Conservation (phyloP, 2,888 invertebrate genomes). For the Plebejus anna region DNA sequence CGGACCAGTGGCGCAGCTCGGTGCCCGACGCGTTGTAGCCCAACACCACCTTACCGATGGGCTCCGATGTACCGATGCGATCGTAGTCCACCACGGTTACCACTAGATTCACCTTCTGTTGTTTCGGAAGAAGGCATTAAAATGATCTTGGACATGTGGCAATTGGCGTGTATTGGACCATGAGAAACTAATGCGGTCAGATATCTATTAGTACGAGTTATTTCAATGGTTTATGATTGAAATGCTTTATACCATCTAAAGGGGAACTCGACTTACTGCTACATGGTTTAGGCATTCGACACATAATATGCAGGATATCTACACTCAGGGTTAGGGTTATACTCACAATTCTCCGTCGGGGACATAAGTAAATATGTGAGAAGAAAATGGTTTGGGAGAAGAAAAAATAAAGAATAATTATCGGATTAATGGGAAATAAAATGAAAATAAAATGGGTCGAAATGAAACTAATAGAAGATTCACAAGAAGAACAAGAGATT, state of each 20-base stretch:
- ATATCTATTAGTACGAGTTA: not conserved
- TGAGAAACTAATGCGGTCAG: not conserved
- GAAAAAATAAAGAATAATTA: constrained; percentile 15
- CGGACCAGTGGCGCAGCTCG: constrained; percentile 99
- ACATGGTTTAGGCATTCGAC: constrained; percentile 11
- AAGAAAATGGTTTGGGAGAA: not conserved
- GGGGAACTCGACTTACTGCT: not conserved
- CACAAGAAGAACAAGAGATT: constrained; percentile 75
- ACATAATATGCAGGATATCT: constrained; percentile 15
- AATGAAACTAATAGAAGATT: constrained; percentile 46
- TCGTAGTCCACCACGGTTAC: constrained; percentile 99
- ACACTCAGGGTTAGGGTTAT: not conserved
- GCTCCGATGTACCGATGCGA: constrained; percentile 99
- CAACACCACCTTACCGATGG: constrained; percentile 97
- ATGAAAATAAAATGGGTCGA: constrained; percentile 41
- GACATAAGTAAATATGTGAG: not conserved
- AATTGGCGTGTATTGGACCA: not conserved
- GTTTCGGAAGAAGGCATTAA: constrained; percentile 32
- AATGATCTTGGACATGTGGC: not conserved
- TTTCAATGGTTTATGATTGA: not conserved
- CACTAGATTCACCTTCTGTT: constrained; percentile 98
- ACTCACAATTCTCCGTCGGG: not conserved
- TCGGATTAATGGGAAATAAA: constrained; percentile 33
- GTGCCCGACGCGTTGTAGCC: constrained; percentile 99
- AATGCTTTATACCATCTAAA: not conserved